Evolutionary conservation across 1,140 invertebrate genomes (phyloP), one percentile per base, ranked within the genome.

Genomic region (Drosophila repleta): DNA sequence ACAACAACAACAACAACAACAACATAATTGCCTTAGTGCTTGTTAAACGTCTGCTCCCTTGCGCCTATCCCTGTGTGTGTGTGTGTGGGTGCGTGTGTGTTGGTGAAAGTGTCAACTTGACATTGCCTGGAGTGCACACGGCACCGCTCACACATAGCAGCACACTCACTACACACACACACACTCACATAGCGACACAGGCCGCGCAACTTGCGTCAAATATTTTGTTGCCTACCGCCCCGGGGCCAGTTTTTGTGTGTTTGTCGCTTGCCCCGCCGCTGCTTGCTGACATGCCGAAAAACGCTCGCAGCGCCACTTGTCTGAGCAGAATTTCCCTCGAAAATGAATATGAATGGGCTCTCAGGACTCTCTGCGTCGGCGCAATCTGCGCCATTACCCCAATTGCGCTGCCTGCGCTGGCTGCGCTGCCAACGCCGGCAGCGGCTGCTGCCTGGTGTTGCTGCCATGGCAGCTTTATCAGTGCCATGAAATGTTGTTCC

Each of bases 391-490:
- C 13, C 29, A 0, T 68, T 79, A 79, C 84, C 83, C 83, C 83
- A 76, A 55, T 49, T 52, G 39, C 48, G 60, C 69, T 60, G 46
- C 67, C 53, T 52, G 41, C 68, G 49, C 7, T 37, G 48, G 70
- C 56, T 39, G 61, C 45, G 62, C 24, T 17, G 70, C 41, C n/a
- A 15, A 55, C 74, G 64, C 6, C 58, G 8, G 21, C 70, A n/a
- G 49, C 70, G 43, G 32, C 55, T 45, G 61, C 52, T 17, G 62
- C 48, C 24, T 51, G 24, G 24, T 24, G 56, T 41, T 37, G 81
- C 82, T 90, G 88, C 83, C 87, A 90, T 90, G 87, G 82, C 82
- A 90, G 82, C 87, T 88, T 90, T 90, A 90, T 90, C 87, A 90
- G 83, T 90, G 83, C 83, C 82, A 87, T 88, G 83, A 87, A 87